A percentile compares a stretch with the other conserved stretches of the same genome.
Evolutionary conservation across 2,888 invertebrate species (phyloP).

Genomic region (Rotaria sp.): DNA sequence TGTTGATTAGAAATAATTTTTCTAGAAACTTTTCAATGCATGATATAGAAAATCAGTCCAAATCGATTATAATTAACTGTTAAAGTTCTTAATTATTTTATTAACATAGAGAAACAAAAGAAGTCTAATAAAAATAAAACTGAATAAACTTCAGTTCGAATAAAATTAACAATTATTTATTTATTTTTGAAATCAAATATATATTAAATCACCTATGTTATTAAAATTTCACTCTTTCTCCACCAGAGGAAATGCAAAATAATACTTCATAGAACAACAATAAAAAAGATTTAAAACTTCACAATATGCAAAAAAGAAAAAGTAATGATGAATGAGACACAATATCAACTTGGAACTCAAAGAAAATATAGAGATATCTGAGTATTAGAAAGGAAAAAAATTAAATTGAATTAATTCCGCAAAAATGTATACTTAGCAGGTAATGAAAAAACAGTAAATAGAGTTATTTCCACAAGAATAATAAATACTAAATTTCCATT

Average conservation of each 20-base stretch:
- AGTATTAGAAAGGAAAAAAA: not conserved
- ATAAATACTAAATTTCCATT: not conserved
- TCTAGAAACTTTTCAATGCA: too few species aligned
- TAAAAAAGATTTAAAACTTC: not conserved
- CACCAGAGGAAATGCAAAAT: not conserved
- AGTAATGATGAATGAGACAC: not conserved
- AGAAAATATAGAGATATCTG: not conserved
- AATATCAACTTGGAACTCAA: not conserved
- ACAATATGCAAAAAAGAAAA: not conserved
- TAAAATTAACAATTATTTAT: too few species aligned
- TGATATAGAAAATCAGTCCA: too few species aligned
- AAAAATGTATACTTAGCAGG: constrained; percentile 1
- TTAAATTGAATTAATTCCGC: not conserved
- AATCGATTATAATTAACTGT: too few species aligned
- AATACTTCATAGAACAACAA: not conserved
- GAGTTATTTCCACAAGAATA: not conserved
- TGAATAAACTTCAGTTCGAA: too few species aligned
- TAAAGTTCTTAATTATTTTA: too few species aligned
- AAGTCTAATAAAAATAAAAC: too few species aligned
- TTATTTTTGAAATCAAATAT: too few species aligned
- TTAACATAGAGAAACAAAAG: too few species aligned
- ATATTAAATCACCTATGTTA: not conserved
- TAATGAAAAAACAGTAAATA: not conserved
- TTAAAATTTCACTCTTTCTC: not conserved
- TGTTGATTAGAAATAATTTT: too few species aligned